Evolutionary conservation across 2,888 invertebrate species (phyloP), one percentile per base, ranked within the genome.

Genomic region (Beris morrisii): DNA sequence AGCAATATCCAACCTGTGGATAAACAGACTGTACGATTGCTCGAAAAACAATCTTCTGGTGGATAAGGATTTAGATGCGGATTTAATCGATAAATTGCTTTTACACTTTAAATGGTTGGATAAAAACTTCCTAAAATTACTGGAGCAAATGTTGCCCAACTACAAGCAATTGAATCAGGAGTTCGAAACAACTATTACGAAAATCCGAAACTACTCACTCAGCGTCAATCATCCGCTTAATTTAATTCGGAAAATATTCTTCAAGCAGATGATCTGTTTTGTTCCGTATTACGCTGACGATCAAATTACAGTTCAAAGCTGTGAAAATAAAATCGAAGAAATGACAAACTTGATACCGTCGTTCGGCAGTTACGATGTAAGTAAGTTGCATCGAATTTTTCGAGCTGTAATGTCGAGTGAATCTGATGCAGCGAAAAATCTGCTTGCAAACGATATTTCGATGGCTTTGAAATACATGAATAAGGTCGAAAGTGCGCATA

Each of bases 31-130:
- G 4, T 48, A 78, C 28, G 58, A 66, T 3, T 72, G 73, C 2
- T 71, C 79, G 0, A 74, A 75, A 65, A 69, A 73, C 6, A 74
- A 75, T 12, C 64, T 81, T 1, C 74, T 78, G 12, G 67, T 73
- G 6, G 69, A 74, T 28, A 78, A 77, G 70, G 75, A 81, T 70
- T 71, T 84, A 50, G 80, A 82, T 69, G 81, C 85, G 58, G 84
- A 86, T 68, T 79, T 87, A 2, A 78, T 86, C 50, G 84, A 86
- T n/a, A 81, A 86, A 59, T 74, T 92, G 0, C 82, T 85, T 70
- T 82, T 90, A 11, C 90, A 92, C 75, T 89, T 86, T 73, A 89
- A 87, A 77, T 92, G 92, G 92, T 76, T 92, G 45, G 79, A 84
- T 15, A 92, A 92, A 75, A 83, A 86, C 78, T 78, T 87, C 30